Evolutionary conservation across 2,113 vertebrate genomes (phyloP).

Genomic region (Nymphicus hollandicus): DNA sequence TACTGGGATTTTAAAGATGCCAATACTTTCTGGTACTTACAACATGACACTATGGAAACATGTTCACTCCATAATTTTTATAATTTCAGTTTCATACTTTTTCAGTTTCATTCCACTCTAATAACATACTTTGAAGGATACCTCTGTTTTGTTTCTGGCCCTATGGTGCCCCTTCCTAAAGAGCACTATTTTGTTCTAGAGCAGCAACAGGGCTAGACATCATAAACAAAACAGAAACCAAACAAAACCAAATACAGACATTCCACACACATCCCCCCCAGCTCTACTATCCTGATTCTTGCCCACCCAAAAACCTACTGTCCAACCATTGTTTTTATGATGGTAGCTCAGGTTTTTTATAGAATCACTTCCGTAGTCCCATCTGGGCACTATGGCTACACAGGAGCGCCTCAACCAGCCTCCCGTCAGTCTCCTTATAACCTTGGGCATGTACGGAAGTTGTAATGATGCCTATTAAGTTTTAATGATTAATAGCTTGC

Average conservation of each 20-base stretch:
- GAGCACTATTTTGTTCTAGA: background rate
- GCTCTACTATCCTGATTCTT: background rate
- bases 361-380: background rate
- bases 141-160: background rate
- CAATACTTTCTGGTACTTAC: background rate
- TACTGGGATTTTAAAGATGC: background rate
- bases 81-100: background rate
- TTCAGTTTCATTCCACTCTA: background rate
- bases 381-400: rapidly evolving
- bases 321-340: background rate
- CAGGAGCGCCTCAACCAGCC: background rate
- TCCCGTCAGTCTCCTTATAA: background rate
- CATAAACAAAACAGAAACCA: rapidly evolving
- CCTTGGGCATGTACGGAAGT: background rate
- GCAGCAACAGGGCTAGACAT: background rate
- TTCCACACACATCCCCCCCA: rapidly evolving
- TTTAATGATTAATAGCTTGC: background rate
- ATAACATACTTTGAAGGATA: background rate
- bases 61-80: rapidly evolving
- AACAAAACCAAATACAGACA: rapidly evolving
- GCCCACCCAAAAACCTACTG: background rate
- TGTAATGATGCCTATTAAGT: background rate
- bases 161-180: background rate
- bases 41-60: background rate
- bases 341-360: background rate